phyloP scores from a whole-genome alignment of 2,888 invertebrate genomes.

The Graphium colonna region DNA sequence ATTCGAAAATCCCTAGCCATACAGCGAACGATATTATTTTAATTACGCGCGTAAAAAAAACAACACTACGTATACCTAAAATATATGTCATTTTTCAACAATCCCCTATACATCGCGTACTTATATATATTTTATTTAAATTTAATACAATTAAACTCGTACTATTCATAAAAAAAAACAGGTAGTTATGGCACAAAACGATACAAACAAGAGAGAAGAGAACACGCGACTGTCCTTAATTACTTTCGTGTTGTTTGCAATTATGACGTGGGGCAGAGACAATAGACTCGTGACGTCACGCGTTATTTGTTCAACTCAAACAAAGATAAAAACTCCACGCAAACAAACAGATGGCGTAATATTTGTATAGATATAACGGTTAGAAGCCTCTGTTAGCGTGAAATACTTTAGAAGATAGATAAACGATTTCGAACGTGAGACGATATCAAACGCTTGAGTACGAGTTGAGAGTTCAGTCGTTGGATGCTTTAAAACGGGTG shows the following conservation, averaged over 20 bases:
- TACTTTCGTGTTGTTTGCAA: conserved; percentile 2
- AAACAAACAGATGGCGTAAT: background rate
- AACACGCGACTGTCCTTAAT: background rate
- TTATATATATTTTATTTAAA: background rate
- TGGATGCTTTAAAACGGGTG: background rate
- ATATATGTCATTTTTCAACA: conserved; percentile 3
- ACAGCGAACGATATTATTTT: background rate
- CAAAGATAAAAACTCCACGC: background rate
- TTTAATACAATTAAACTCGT: background rate
- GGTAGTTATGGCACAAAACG: conserved; percentile 2
- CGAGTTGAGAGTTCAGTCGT: conserved; percentile 1
- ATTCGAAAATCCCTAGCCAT: background rate
- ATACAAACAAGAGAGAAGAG: background rate
- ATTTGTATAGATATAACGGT: background rate
- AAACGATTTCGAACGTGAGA: background rate
- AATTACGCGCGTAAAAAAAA: background rate
- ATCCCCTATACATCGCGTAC: background rate
- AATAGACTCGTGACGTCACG: conserved; percentile 8
- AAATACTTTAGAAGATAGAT: background rate
- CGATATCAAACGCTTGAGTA: background rate
- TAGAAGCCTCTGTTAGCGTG: background rate
- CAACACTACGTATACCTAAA: background rate
- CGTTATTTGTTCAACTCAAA: background rate
- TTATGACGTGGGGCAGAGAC: conserved; percentile 3
- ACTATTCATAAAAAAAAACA: background rate